Conservation (phyloP, 2,888 invertebrate genomes). For the Nysson spinosus region DNA sequence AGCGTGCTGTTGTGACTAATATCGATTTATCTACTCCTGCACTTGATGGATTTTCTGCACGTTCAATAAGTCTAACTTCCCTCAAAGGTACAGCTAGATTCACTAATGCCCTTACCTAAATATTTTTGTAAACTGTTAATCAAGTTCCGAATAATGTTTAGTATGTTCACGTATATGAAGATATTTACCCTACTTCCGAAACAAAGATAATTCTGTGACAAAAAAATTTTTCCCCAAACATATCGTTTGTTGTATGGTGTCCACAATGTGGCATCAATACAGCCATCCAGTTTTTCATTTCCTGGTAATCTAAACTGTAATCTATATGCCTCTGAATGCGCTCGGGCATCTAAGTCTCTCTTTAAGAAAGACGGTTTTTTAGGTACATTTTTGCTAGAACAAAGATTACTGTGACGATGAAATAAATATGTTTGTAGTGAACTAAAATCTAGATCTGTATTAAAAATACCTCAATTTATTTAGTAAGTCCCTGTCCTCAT, state of each 20-base stretch:
- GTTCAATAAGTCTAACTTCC: conserved; percentile 87
- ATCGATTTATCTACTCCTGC: conserved; percentile 83
- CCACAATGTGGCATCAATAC: conserved; percentile 93
- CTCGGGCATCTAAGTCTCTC: conserved; percentile 95
- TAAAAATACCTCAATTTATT: conserved; percentile 84
- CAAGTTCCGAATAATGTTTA: too few species aligned
- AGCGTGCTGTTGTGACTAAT: conserved; percentile 88
- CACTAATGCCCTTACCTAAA: conserved; percentile 87
- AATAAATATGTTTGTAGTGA: neutral
- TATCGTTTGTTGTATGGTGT: conserved; percentile 96
- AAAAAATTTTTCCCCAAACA: conserved; percentile 91
- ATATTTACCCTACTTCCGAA: conserved; percentile 93
- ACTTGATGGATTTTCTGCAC: conserved; percentile 84
- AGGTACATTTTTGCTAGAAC: conserved; percentile 87
- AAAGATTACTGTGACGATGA: conserved; percentile 2
- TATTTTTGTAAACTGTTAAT: neutral
- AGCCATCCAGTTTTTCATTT: conserved; percentile 95
- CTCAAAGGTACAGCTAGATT: conserved; percentile 93
- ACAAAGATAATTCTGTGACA: conserved; percentile 97
- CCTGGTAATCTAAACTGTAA: conserved; percentile 91
- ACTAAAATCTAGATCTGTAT: neutral
- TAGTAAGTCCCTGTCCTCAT: conserved; percentile 91
- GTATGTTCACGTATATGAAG: too few species aligned
- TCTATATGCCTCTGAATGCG: conserved; percentile 94
- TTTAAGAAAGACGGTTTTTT: conserved; percentile 95